Percentiles rank a stretch among this genome's conserved stretches.
phyloP scores from a whole-genome alignment of 1,140 invertebrate genomes.

The Orussus abietinus region DNA sequence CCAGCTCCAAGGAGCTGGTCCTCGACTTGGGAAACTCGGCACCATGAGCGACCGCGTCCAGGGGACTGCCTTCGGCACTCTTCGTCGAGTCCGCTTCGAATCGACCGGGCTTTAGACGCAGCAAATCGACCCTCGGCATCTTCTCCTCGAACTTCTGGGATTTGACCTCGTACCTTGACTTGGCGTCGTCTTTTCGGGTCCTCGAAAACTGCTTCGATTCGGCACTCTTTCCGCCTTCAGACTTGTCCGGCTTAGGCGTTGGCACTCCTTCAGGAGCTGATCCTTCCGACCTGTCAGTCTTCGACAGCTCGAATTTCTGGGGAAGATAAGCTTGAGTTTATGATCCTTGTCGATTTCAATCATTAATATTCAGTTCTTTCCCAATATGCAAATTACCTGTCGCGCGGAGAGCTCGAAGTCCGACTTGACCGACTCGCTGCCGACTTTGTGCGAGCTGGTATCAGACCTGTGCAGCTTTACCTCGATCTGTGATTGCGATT shows the following conservation, averaged over 20 bases:
- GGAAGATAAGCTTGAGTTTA: too few species aligned
- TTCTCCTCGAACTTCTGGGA: slow-evolving; percentile 47
- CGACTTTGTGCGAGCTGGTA: slow-evolving; percentile 23
- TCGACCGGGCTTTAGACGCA: slow-evolving; percentile 31
- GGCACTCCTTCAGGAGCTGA: too few species aligned
- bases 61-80: background rate
- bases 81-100: slow-evolving; percentile 26
- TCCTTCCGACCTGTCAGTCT: slow-evolving; percentile 22
- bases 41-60: background rate
- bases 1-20: too few species aligned
- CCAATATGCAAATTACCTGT: too few species aligned
- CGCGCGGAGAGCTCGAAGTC: slow-evolving; percentile 16
- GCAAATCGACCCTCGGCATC: slow-evolving; percentile 41
- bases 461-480: slow-evolving; percentile 26
- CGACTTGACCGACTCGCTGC: slow-evolving; percentile 10
- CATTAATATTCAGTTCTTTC: too few species aligned
- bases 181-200: slow-evolving; percentile 17
- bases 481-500: slow-evolving; percentile 41
- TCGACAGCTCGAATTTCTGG: slow-evolving; percentile 23
- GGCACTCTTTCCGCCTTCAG: slow-evolving; percentile 5
- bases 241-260: slow-evolving; percentile 16
- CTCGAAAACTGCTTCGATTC: slow-evolving; percentile 1
- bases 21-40: too few species aligned
- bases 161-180: slow-evolving; percentile 40
- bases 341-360: too few species aligned